Evolutionary conservation across 2,113 vertebrate species (phyloP).

Genomic region (Pogonocichla stellata): DNA sequence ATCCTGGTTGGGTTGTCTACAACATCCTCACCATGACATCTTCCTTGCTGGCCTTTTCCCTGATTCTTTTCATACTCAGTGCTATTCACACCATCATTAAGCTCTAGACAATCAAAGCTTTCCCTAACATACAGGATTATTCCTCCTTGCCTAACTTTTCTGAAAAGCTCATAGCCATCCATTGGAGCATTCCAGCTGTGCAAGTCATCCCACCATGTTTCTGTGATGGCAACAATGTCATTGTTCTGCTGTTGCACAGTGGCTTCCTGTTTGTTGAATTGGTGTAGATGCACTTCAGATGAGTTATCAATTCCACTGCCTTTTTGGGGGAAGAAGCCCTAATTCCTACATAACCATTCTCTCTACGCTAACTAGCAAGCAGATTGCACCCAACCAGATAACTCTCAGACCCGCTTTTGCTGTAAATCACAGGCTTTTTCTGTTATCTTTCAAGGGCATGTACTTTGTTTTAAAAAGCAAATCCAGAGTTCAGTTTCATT

Average conservation of each 20-base stretch:
- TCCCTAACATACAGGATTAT: neutral
- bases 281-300: neutral
- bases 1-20: neutral
- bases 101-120: neutral
- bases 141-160: neutral
- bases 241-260: neutral
- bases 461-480: neutral
- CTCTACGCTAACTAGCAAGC: neutral
- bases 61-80: neutral
- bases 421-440: neutral
- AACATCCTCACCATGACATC: neutral
- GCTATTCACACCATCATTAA: neutral
- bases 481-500: neutral
- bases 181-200: neutral
- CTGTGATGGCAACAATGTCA: neutral
- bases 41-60: neutral
- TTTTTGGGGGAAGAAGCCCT: neutral
- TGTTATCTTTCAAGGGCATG: neutral
- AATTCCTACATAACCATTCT: neutral
- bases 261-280: neutral
- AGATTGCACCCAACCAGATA: neutral
- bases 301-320: neutral
- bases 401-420: neutral
- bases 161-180: neutral
- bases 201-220: neutral